Percentiles rank a stretch among this genome's conserved stretches.
These are phyloP conservation scores for Polypterus bichir DNA, from an alignment of 2,113 vertebrate genomes.

Conservation along the genomic window DNA sequence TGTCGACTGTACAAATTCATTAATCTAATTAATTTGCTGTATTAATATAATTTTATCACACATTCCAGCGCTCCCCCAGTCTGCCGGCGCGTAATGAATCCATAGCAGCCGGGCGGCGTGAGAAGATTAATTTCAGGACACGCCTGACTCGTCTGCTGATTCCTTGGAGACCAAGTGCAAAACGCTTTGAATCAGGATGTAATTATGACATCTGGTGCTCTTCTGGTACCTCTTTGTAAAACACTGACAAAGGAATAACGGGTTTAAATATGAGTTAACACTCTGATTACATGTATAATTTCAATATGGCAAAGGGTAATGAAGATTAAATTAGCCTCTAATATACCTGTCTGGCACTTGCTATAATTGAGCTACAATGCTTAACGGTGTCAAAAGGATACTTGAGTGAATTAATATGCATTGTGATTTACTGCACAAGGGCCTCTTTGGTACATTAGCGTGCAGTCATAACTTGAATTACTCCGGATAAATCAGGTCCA, in stretches of 20 bases:
- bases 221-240: slow-evolving; percentile 62
- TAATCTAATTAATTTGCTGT: slow-evolving; percentile 95
- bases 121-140: slow-evolving; percentile 64
- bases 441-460: no score
- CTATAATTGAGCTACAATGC: slow-evolving; percentile 39
- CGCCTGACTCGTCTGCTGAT: slow-evolving; percentile 55
- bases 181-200: slow-evolving; percentile 64
- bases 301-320: slow-evolving; percentile 68
- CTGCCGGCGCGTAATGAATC: slow-evolving; percentile 72
- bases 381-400: slow-evolving; percentile 7
- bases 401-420: slow-evolving; percentile 10
- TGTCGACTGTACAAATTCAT: slow-evolving; percentile 71
- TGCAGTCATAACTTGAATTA: no score
- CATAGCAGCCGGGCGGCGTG: slow-evolving; percentile 51
- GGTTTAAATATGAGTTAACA: slow-evolving; percentile 74
- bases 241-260: slow-evolving; percentile 65
- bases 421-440: not conserved
- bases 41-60: slow-evolving; percentile 99
- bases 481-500: no score
- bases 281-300: slow-evolving; percentile 64
- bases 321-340: slow-evolving; percentile 65
- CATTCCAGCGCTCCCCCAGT: slow-evolving; percentile 81
- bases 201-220: slow-evolving; percentile 73
- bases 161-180: slow-evolving; percentile 42
- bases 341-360: slow-evolving; percentile 51